Conservation (phyloP, 2,888 invertebrate species). For the Brachyopa scutellaris region DNA sequence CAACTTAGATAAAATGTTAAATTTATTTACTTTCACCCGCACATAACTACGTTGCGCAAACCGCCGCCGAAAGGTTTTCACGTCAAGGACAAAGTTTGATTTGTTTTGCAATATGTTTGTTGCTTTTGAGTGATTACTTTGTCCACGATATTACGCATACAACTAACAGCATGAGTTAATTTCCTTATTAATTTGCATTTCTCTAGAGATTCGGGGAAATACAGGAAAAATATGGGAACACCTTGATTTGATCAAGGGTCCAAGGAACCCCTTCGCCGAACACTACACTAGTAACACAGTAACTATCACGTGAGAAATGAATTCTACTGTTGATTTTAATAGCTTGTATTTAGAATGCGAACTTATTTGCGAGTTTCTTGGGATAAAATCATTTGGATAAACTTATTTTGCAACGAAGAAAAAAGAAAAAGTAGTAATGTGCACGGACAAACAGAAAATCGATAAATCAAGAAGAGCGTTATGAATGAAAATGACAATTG, state of each 20-base stretch:
- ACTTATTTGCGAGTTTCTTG: too few species aligned
- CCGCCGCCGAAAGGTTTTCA: constrained; percentile 16
- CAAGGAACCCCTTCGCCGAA: constrained; percentile 17
- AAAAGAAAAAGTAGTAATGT: neutral
- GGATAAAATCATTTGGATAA: neutral
- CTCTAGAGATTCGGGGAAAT: neutral
- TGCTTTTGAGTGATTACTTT: constrained; percentile 10
- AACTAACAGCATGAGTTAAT: neutral
- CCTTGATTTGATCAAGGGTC: constrained; percentile 50
- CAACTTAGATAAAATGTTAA: neutral
- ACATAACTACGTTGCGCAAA: constrained; percentile 6
- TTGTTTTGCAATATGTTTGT: neutral
- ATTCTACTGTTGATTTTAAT: neutral
- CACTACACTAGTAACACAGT: constrained; percentile 38
- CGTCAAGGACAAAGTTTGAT: constrained; percentile 42
- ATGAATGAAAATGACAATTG: neutral
- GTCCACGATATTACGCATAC: neutral
- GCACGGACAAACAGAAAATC: constrained; percentile 23
- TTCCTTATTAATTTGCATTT: neutral
- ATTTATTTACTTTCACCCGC: constrained; percentile 34
- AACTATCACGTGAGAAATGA: constrained; percentile 29
- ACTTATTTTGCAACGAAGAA: neutral
- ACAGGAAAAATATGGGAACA: neutral
- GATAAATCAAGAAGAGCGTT: constrained; percentile 28
- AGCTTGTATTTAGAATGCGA: neutral